A percentile compares a stretch with the other conserved stretches of the same genome.
phyloP scores from a whole-genome alignment of 2,888 invertebrate species.

The Dugesia japonica region DNA sequence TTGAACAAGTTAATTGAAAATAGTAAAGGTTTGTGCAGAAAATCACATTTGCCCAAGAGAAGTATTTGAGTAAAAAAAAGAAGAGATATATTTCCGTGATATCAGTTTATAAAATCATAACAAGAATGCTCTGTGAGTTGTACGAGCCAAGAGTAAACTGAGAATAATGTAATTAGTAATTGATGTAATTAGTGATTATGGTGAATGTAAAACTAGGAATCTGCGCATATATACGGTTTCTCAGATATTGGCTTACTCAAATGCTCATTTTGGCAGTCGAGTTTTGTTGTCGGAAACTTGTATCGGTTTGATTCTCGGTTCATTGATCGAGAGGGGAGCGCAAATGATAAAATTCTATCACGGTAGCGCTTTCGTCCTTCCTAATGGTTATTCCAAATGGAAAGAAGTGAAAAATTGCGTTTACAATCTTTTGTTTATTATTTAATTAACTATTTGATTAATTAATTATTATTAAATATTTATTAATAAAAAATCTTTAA shows the following conservation, averaged over 20 bases:
- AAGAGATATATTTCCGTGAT: constrained; percentile 66
- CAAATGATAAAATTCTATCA: constrained; percentile 20
- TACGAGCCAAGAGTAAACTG: constrained; percentile 48
- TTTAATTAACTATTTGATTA: too few species aligned
- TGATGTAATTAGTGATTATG: neutral
- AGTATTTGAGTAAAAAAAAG: constrained; percentile 80
- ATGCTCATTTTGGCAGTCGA: constrained; percentile 56
- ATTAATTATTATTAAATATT: too few species aligned
- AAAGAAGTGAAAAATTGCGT: neutral
- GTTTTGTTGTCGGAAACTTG: constrained; percentile 68
- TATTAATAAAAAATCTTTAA: too few species aligned
- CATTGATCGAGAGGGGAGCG: too few species aligned
- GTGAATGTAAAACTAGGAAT: constrained; percentile 48
- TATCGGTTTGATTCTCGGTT: too few species aligned
- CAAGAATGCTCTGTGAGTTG: constrained; percentile 66
- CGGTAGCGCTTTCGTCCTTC: neutral
- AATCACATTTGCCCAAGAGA: constrained; percentile 71
- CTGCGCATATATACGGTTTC: constrained; percentile 72
- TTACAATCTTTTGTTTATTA: too few species aligned
- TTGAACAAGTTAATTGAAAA: constrained; percentile 72
- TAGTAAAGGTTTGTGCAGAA: constrained; percentile 71
- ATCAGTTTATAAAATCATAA: constrained; percentile 59
- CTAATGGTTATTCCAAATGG: neutral
- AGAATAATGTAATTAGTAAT: constrained; percentile 34
- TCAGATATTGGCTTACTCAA: constrained; percentile 66